Conservation (phyloP, 1,140 invertebrate species). For the Sinella curviseta region DNA sequence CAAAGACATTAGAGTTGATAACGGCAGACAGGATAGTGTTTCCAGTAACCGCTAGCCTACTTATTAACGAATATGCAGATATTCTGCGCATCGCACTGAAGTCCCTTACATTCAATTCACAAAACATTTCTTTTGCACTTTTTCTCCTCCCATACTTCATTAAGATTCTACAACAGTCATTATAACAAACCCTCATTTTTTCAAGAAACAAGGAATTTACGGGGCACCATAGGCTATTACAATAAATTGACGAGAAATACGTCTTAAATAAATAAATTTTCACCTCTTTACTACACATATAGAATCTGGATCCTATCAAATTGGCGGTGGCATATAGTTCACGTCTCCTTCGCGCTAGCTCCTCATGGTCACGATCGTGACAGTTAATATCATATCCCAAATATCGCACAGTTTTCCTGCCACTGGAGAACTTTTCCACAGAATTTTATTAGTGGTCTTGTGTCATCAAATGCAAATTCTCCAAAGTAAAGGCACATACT, state of each 20-base stretch:
- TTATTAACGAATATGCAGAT: neutral
- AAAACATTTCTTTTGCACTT: neutral
- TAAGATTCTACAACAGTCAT: neutral
- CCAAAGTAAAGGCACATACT: neutral
- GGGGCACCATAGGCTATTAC: neutral
- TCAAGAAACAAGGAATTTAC: neutral
- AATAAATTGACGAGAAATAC: neutral
- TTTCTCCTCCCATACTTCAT: neutral
- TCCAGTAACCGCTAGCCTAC: neutral
- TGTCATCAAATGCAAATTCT: neutral
- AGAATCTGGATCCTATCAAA: neutral
- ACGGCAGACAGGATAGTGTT: neutral
- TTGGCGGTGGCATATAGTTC: neutral
- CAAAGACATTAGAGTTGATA: neutral
- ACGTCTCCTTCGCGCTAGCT: neutral
- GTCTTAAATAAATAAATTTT: neutral
- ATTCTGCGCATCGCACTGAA: neutral
- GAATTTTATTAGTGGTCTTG: neutral
- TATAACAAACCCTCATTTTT: neutral
- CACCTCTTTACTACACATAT: neutral
- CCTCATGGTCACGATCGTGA: no score
- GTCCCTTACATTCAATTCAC: neutral
- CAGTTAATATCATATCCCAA: neutral
- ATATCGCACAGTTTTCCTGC: neutral
- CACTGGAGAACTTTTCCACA: neutral